Percentiles rank a stretch among this genome's conserved stretches.
These are phyloP conservation scores for Pherbina coryleti DNA, from an alignment of 2,888 invertebrate species.

Conservation along the genomic window DNA sequence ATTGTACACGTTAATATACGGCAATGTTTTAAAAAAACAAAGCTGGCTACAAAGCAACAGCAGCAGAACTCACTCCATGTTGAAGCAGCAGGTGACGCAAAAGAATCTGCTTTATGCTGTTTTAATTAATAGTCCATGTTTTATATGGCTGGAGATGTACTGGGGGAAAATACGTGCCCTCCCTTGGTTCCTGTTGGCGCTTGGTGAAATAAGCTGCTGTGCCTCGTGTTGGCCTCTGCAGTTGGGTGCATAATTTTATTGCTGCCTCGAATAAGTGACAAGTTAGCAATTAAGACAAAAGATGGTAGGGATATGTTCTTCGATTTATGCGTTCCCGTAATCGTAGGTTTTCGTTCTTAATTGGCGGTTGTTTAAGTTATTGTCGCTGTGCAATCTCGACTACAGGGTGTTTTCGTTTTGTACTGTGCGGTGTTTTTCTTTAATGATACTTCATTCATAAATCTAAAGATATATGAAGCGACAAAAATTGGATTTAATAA, in stretches of 20 bases:
- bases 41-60: not conserved
- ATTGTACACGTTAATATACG: not conserved
- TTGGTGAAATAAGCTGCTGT: not conserved
- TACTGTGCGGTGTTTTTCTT: not conserved
- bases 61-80: not conserved
- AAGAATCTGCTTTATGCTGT: constrained; percentile 16
- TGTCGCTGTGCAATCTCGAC: not conserved
- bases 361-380: constrained; percentile 8
- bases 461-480: too few species aligned
- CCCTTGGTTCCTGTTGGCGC: not conserved
- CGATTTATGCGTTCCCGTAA: constrained; percentile 7
- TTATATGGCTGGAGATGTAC: not conserved
- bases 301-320: constrained; percentile 1
- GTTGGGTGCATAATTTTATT: constrained; percentile 29
- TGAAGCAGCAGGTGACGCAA: constrained; percentile 19
- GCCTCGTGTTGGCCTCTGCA: not conserved
- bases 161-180: not conserved
- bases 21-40: not conserved
- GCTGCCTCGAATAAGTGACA: constrained; percentile 29
- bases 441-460: not conserved
- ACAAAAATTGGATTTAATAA: too few species aligned
- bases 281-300: constrained; percentile 30
- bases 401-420: not conserved
- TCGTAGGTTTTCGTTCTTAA: constrained; percentile 25
- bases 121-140: constrained; percentile 31